phyloP scores from a whole-genome alignment of 1,140 invertebrate species.

The Leptinotarsa defecta region DNA sequence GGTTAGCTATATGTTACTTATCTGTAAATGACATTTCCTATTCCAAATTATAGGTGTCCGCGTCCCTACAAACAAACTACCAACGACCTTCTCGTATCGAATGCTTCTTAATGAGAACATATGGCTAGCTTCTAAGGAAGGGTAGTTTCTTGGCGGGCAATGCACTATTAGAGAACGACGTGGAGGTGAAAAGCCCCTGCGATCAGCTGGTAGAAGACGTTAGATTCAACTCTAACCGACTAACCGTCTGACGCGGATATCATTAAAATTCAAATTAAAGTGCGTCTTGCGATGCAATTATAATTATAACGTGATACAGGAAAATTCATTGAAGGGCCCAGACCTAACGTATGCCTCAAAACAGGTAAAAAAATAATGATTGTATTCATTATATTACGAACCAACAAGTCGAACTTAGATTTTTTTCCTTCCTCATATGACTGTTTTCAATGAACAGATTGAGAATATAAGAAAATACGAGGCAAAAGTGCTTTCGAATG shows the following conservation, averaged over 20 bases:
- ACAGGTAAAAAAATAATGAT: too few relatives aligned
- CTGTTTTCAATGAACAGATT: too few relatives aligned
- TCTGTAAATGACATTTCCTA: constrained; percentile 14
- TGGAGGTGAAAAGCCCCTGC: constrained; percentile 15
- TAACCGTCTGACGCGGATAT: constrained; percentile 18
- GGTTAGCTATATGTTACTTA: not conserved
- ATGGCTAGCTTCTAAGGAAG: not conserved
- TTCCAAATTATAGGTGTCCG: constrained; percentile 12
- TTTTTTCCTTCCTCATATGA: too few relatives aligned
- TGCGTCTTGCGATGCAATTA: not conserved
- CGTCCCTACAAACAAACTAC: not conserved
- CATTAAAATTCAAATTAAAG: constrained; percentile 17
- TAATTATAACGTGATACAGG: not conserved
- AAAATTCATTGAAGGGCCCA: not conserved
- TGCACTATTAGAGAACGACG: not conserved
- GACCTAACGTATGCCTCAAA: not conserved
- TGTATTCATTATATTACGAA: too few relatives aligned
- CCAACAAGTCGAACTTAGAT: too few relatives aligned
- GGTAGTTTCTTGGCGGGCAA: constrained; percentile 15
- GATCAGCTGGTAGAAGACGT: constrained; percentile 18
- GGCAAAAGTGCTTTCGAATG: too few relatives aligned
- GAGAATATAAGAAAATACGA: too few relatives aligned
- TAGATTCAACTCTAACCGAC: constrained; percentile 15
- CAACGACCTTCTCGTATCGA: not conserved
- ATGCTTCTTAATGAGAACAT: constrained; percentile 16